phyloP scores from a whole-genome alignment of 2,113 vertebrate genomes.

The Phrynocephalus versicolor region DNA sequence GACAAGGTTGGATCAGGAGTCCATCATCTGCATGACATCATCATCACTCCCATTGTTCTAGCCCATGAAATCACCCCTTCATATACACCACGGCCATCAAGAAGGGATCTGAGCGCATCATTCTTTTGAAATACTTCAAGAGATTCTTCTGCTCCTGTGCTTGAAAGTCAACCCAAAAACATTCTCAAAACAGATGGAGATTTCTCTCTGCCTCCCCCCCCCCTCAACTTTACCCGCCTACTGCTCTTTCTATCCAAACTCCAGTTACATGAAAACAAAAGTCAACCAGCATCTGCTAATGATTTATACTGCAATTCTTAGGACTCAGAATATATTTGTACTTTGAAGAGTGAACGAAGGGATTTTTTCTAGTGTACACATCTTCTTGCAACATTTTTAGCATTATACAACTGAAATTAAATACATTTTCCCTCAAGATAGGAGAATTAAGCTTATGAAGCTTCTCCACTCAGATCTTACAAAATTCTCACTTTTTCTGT shows the following conservation, averaged over 20 bases:
- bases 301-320: slow-evolving; percentile 52
- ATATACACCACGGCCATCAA: neutral
- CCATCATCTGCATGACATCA: too few species aligned
- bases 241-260: slow-evolving; percentile 23
- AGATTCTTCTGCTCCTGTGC: slow-evolving; percentile 13
- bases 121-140: slow-evolving; percentile 20
- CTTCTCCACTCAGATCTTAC: neutral
- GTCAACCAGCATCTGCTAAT: slow-evolving; percentile 57
- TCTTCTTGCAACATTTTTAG: slow-evolving; percentile 40
- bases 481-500: too few species aligned
- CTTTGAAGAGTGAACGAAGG: slow-evolving; percentile 39
- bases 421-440: neutral
- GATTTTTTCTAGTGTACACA: neutral
- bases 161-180: slow-evolving; percentile 36
- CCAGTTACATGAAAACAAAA: slow-evolving; percentile 53
- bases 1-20: too few species aligned
- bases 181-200: slow-evolving; percentile 17
- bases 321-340: slow-evolving; percentile 52
- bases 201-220: neutral
- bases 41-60: neutral
- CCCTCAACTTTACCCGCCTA: neutral
- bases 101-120: neutral
- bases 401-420: neutral
- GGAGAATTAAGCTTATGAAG: neutral
- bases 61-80: neutral